Percentiles rank a stretch among this genome's conserved stretches.
Evolutionary conservation across 2,888 invertebrate genomes (phyloP).

Genomic region (Harpalus rubripes): DNA sequence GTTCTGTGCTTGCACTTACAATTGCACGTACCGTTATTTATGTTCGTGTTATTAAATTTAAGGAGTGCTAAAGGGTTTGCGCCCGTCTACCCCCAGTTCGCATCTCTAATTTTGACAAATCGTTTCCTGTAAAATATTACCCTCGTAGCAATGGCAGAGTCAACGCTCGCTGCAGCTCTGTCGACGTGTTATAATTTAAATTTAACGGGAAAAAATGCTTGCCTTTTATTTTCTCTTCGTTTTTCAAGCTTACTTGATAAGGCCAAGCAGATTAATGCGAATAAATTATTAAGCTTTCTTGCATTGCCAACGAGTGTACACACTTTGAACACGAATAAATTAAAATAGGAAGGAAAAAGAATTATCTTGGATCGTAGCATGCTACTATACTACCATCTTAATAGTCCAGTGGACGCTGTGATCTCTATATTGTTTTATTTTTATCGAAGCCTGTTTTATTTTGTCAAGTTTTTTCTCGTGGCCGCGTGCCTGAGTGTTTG

Average conservation of each 20-base stretch:
- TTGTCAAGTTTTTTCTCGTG: no score
- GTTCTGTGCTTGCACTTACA: neutral
- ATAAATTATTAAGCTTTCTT: conserved; percentile 35
- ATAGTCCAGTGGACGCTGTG: no score
- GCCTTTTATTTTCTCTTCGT: conserved; percentile 45
- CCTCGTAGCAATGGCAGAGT: conserved; percentile 35
- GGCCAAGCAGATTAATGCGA: conserved; percentile 23
- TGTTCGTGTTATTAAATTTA: conserved; percentile 66
- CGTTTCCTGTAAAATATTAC: conserved; percentile 65
- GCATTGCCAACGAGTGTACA: neutral
- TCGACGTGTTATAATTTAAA: conserved; percentile 57
- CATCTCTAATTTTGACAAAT: conserved; percentile 67
- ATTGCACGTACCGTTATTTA: conserved; percentile 55
- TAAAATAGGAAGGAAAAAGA: neutral
- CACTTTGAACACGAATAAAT: neutral
- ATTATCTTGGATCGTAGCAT: neutral
- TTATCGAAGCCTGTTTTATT: no score
- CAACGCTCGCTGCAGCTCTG: conserved; percentile 32
- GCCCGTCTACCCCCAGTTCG: conserved; percentile 44
- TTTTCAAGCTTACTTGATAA: conserved; percentile 46
- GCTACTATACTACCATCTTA: neutral
- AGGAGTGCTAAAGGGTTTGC: conserved; percentile 66
- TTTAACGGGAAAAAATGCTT: conserved; percentile 54
- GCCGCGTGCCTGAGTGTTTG: no score
- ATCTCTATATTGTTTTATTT: no score